Evolutionary conservation across 92 coral and sea anemone genomes (phyloP), one percentile per base, ranked within the genome.

Genomic region (Scolanthus callimorphus): DNA sequence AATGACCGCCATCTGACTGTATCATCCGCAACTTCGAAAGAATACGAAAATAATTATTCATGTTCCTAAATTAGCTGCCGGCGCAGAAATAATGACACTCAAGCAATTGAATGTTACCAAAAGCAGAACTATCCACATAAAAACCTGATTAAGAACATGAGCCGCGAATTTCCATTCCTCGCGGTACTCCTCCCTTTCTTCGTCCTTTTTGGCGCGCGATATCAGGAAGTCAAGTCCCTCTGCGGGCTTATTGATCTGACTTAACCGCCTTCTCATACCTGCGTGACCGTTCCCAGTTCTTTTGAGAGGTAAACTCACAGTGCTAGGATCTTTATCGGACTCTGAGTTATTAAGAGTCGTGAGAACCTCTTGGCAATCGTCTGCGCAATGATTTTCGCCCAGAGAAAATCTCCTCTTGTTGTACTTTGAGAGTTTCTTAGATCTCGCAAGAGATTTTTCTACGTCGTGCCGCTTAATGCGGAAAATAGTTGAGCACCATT

Each of bases 161-260:
- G 96, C 96, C 1, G 96, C 96, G 58, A 88, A 88, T 19, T 77
- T 73, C 96, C 96, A 88, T 55, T 88, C 86, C 22, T 88, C 90
- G 17, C 76, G 39, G 39, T 69, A 71, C 4, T 44, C 63, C 24
- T 82, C 86, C 29, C 82, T 78, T 46, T 88, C 96, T 25, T 82
- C 86, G 23, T 88, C 96, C 45, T 70, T 85, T 27, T 65, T 77
- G 28, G 86, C 81, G 19, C 90, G 80, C 59, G 77, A 55, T 11
- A 82, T 70, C 20, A 88, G 90, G 34, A 70, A 70, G 29, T 88
- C 96, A 31, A 88, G 68, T 31, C 82, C 96, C 25, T 78, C 85
- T 3, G 72, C 55, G 27, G 71, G 78, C 49, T 62, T 67, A 15
- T 27, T 50, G 20, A 12, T 45, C 25, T 70, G 90, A 17, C 45